Percentiles rank a stretch among this genome's conserved stretches.
Evolutionary conservation across 1,140 invertebrate species (phyloP).

Genomic region (Drosophila athabasca): DNA sequence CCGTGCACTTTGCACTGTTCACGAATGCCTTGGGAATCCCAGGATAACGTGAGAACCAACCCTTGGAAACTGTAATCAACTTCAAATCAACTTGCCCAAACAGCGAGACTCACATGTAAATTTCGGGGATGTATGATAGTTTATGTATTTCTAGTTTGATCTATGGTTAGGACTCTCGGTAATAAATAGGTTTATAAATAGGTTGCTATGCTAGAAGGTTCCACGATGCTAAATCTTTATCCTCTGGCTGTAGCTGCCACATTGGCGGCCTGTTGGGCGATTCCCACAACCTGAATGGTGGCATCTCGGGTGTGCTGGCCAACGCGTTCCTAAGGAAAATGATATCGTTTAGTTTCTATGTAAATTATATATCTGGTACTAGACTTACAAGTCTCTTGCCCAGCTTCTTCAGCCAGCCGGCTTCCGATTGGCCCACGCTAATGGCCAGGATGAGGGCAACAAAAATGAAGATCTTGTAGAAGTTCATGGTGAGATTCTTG

Average conservation of each 20-base stretch:
- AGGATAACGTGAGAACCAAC: constrained; percentile 68
- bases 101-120: constrained; percentile 27
- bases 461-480: constrained; percentile 73
- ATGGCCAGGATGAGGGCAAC: constrained; percentile 63
- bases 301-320: constrained; percentile 76
- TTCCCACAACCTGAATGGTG: constrained; percentile 66
- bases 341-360: neutral
- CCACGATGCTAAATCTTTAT: constrained; percentile 12
- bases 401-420: constrained; percentile 72
- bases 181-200: constrained; percentile 11
- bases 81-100: neutral
- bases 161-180: too few species aligned
- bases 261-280: constrained; percentile 77
- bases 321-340: constrained; percentile 62
- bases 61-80: constrained; percentile 52
- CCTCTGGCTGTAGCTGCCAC: constrained; percentile 68
- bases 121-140: constrained; percentile 30
- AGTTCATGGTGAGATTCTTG: constrained; percentile 65
- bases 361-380: neutral
- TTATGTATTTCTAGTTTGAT: constrained; percentile 33
- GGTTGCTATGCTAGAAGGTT: too few species aligned
- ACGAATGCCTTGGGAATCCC: constrained; percentile 3
- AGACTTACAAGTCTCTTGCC: constrained; percentile 72
- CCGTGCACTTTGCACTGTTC: neutral
- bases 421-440: constrained; percentile 65